A percentile compares a stretch with the other conserved stretches of the same genome.
Evolutionary conservation across 2,888 invertebrate genomes (phyloP).

Genomic region (Micoletzkya japonica): DNA sequence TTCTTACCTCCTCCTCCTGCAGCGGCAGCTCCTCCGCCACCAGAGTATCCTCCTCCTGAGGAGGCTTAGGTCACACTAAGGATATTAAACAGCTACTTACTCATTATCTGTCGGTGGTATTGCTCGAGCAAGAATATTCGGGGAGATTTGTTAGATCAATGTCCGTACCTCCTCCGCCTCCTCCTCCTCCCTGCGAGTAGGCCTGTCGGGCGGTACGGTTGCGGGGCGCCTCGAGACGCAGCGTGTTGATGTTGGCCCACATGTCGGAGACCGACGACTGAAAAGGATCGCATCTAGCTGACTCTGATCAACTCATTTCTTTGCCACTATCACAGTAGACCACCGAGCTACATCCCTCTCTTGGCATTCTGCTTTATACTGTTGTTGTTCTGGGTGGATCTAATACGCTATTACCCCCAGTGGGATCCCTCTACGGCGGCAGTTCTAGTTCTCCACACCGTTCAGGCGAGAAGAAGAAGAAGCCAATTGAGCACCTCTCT

Average conservation of each 20-base stretch:
- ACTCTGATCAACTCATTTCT: constrained; percentile 5
- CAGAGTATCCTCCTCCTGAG: constrained; percentile 8
- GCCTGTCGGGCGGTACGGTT: constrained; percentile 26
- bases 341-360: neutral
- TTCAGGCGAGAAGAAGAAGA: too few relatives aligned
- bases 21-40: neutral
- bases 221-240: constrained; percentile 15
- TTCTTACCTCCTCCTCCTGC: constrained; percentile 16
- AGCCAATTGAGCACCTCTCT: too few relatives aligned
- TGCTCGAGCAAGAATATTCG: too few relatives aligned
- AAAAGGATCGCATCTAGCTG: neutral
- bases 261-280: constrained; percentile 28
- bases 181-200: constrained; percentile 16
- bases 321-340: neutral
- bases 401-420: too few relatives aligned
- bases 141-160: too few relatives aligned
- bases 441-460: too few relatives aligned
- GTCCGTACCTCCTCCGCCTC: constrained; percentile 23
- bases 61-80: too few relatives aligned
- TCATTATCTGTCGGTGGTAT: too few relatives aligned
- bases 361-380: too few relatives aligned
- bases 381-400: too few relatives aligned
- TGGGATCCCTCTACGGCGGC: too few relatives aligned
- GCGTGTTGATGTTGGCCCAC: constrained; percentile 25
- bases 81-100: too few relatives aligned